Evolutionary conservation across 2,888 invertebrate genomes (phyloP).

Genomic region (Caenorhabditis parvicauda): DNA sequence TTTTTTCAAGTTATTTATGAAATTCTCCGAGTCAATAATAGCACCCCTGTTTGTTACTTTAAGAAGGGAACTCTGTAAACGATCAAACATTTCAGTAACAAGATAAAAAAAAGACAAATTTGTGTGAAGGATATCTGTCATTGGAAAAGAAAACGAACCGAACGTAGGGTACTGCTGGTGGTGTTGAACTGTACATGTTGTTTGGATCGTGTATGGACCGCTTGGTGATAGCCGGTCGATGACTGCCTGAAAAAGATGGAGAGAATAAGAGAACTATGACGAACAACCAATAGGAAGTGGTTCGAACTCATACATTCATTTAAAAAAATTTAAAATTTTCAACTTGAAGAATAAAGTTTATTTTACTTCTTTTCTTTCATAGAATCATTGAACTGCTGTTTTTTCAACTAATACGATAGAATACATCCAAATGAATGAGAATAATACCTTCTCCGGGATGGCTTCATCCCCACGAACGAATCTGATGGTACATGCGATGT

Average conservation of each 20-base stretch:
- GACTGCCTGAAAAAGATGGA: constrained; percentile 34
- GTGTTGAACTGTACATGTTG: constrained; percentile 54
- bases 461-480: constrained; percentile 71
- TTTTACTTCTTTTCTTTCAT: too few species aligned
- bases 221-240: constrained; percentile 42
- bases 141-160: constrained; percentile 7
- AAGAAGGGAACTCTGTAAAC: not conserved
- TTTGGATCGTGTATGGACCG: constrained; percentile 46
- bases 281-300: not conserved
- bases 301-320: too few species aligned
- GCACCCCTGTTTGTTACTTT: not conserved
- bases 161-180: constrained; percentile 59
- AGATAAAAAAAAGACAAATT: not conserved
- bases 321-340: too few species aligned
- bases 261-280: too few species aligned
- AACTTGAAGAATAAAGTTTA: too few species aligned
- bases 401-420: constrained; percentile 12
- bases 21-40: constrained; percentile 50
- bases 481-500: constrained; percentile 87
- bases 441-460: constrained; percentile 68
- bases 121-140: not conserved
- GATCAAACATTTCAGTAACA: too few species aligned
- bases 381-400: not conserved
- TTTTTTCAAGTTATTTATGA: too few species aligned
- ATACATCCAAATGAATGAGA: constrained; percentile 15